Evolutionary conservation across 1,140 invertebrate species (phyloP), one percentile per base, ranked within the genome.

Genomic region (Coenobita brevimanus): DNA sequence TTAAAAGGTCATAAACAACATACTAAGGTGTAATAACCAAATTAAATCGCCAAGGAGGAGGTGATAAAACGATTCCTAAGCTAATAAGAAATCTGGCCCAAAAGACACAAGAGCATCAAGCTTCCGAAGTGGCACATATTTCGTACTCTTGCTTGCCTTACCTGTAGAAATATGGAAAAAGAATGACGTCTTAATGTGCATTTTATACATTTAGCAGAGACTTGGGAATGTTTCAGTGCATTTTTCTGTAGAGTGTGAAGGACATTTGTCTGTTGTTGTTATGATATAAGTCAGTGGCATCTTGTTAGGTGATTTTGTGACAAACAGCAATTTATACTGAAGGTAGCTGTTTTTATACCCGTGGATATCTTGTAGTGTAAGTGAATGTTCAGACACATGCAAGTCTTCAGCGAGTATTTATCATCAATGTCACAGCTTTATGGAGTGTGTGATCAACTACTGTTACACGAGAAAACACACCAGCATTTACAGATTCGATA

Each of bases 81-180:
- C n/a, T n/a, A n/a, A n/a, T n/a, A n/a, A n/a, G n/a, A n/a, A n/a
- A n/a, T n/a, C n/a, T n/a, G n/a, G n/a, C n/a, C n/a, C n/a, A n/a
- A n/a, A n/a, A n/a, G n/a, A n/a, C n/a, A n/a, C n/a, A n/a, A 54
- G 27, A 86, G 83, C 38, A 62, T 27, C 43, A 71, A 73, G 62
- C 76, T 60, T 64, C 85, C 30, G 50, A 87, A 87, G 75, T 87
- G 76, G 67, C 85, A 64, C 38, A 73, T 54, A 76, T 87, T 87
- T 76, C 76, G 54, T 87, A 87, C 85, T 87, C 78, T 78, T 54
- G 85, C 64, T 87, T 87, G 85, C 85, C 76, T 87, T 80, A 87
- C 54, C 73, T 79, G 75, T 86, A 67, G 43, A 78, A 67, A 67
- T 64, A 33, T 33, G 69, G 62, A 57, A 62, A 76, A 87, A 64